These are phyloP conservation scores for Xanthia icteritia DNA, from an alignment of 2,888 invertebrate species.

Conservation along the genomic window DNA sequence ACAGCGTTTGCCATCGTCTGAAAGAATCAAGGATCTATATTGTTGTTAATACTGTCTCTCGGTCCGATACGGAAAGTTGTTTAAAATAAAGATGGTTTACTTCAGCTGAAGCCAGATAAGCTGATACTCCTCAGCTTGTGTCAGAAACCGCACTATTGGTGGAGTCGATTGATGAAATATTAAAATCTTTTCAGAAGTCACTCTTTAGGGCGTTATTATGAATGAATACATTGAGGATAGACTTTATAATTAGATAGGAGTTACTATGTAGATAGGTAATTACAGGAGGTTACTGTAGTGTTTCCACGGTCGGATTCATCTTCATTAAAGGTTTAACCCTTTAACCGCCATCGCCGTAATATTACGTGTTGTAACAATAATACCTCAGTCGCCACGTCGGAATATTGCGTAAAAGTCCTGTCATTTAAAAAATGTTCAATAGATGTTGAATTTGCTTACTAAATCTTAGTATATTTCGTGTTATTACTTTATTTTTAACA, in stretches of 20 bases:
- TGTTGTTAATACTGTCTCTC: neutral
- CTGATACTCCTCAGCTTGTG: slow-evolving; percentile 5
- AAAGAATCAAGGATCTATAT: neutral
- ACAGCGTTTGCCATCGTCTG: neutral
- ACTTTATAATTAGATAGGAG: neutral
- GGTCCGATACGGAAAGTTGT: too few species aligned
- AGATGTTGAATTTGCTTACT: too few species aligned
- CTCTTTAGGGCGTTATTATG: slow-evolving; percentile 6
- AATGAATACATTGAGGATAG: neutral
- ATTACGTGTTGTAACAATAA: too few species aligned
- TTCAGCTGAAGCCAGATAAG: neutral
- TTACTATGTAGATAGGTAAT: neutral
- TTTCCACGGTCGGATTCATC: neutral
- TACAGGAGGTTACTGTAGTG: neutral
- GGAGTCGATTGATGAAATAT: slow-evolving; percentile 47
- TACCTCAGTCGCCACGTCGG: too few species aligned
- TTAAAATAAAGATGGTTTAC: neutral
- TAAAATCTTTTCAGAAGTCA: slow-evolving; percentile 39
- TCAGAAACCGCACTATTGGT: neutral
- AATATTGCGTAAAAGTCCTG: too few species aligned
- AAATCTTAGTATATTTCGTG: too few species aligned
- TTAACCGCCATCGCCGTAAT: too few species aligned
- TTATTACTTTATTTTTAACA: too few species aligned
- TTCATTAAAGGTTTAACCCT: too few species aligned
- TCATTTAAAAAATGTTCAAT: too few species aligned